Base-by-base conservation (phyloP, 1,140 invertebrate genomes). In the Drosophila melanica region DNA sequence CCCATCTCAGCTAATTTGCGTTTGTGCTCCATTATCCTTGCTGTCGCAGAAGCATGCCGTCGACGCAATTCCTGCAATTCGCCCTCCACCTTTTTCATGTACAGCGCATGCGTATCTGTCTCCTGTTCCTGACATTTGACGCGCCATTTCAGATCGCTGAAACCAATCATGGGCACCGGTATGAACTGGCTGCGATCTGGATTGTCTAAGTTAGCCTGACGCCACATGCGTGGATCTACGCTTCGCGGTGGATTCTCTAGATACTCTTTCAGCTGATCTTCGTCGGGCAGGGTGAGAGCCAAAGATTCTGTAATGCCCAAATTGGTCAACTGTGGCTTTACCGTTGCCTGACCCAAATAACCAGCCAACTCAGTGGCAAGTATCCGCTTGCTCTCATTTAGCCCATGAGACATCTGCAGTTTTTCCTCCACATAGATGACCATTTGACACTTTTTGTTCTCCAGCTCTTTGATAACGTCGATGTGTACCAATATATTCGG, bases 131-230 rank as follows among this genome's bases (percentile, higher is more conserved):
- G 97, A 74, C 95, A 95, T 57, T 96, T 94, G n/a, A 97, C 94
- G 35, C 98, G 94, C 91, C 95, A 95, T 85, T 98, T 96, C 47
- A 94, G 90, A 82, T 94, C 93, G 44, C 92, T 92, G 81, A 99
- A 98, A 0, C 98, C 98, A 72, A 99, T 95, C 92, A 99, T 96
- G 2, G 98, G 97, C 3, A 98, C 96, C 0, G 98, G 98, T 81
- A 99, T 96, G 59, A 98, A 97, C 77, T 96, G 95, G 33, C 95
- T 94, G 8, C 97, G 94, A 93, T 99, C 96, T 0, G 98, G 98
- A 93, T 99, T 99, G 85, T 99, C 97, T 23, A 96, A 91, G 90
- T 98, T 97, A 0, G 98, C 98, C 92, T 98, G 97, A 85, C 96
- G 95, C 96, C 97, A 98, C 60, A 97, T 93, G 64, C 96, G 92